phyloP scores from a whole-genome alignment of 92 coral and sea anemone genomes.

The Paramuricea clavata region DNA sequence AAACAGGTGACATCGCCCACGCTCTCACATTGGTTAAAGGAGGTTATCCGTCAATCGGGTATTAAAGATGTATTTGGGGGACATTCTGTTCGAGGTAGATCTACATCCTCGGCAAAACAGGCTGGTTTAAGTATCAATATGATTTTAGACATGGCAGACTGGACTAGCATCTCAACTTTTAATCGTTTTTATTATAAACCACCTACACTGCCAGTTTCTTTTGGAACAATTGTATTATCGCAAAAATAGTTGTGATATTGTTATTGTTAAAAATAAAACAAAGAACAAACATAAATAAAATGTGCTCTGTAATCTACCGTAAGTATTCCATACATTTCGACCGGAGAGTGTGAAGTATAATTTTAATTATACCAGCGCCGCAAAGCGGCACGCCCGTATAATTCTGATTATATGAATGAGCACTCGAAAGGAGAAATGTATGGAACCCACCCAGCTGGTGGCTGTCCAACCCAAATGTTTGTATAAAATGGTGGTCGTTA shows the following conservation, averaged over 20 bases:
- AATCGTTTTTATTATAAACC: constrained; percentile 30
- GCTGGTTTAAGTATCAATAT: constrained; percentile 32
- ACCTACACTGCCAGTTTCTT: neutral
- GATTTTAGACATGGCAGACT: constrained; percentile 45
- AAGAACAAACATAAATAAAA: neutral
- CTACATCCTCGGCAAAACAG: too few relatives aligned
- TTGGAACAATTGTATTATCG: constrained; percentile 19
- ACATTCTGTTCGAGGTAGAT: constrained; percentile 44
- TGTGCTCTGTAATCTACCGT: constrained; percentile 4
- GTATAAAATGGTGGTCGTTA: neutral
- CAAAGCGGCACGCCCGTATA: constrained; percentile 23
- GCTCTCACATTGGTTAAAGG: constrained; percentile 29
- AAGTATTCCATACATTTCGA: too few relatives aligned
- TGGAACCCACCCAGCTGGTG: constrained; percentile 2
- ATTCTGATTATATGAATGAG: constrained; percentile 12
- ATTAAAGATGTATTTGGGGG: constrained; percentile 32
- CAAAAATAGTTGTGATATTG: neutral
- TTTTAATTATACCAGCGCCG: constrained; percentile 22
- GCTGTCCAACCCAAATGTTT: neutral
- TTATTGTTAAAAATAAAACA: neutral
- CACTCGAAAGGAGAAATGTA: too few relatives aligned
- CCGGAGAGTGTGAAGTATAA: too few relatives aligned
- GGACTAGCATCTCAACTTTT: constrained; percentile 54
- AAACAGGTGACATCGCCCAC: constrained; percentile 22
- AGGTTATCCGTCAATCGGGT: constrained; percentile 14